Evolutionary conservation across 2,797 vertebrate genomes (phyloP).

Genomic region (Liasis olivaceus): DNA sequence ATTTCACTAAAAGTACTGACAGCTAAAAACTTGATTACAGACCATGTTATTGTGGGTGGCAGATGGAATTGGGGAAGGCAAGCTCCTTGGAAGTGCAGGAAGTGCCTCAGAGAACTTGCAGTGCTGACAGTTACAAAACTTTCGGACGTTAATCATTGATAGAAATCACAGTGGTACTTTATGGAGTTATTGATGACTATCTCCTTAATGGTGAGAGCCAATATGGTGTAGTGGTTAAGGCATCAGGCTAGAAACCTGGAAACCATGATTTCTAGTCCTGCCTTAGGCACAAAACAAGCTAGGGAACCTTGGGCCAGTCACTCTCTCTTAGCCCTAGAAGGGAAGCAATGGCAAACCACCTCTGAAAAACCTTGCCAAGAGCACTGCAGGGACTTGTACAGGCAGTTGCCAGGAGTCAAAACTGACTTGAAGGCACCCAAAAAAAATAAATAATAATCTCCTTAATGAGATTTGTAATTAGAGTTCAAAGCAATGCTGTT

Average conservation of each 20-base stretch:
- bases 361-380: neutral
- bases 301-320: neutral
- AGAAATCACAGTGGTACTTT: neutral
- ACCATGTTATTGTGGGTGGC: neutral
- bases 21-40: neutral
- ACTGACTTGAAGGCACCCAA: neutral
- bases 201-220: neutral
- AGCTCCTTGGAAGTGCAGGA: neutral
- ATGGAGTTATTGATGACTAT: constrained; percentile 23
- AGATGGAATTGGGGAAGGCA: neutral
- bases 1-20: neutral
- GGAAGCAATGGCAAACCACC: neutral
- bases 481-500: constrained; percentile 33
- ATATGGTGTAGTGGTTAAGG: neutral
- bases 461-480: constrained; percentile 51
- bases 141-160: constrained; percentile 13
- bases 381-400: neutral
- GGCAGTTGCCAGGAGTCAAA: neutral
- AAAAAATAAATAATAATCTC: neutral
- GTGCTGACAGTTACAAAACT: constrained; percentile 7
- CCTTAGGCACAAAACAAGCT: neutral
- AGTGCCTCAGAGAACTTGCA: constrained; percentile 2
- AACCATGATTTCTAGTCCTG: neutral
- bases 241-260: neutral
- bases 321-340: neutral